Percentiles rank a stretch among this genome's conserved stretches.
phyloP scores from a whole-genome alignment of 2,797 vertebrate species.

The Malurus splendens region DNA sequence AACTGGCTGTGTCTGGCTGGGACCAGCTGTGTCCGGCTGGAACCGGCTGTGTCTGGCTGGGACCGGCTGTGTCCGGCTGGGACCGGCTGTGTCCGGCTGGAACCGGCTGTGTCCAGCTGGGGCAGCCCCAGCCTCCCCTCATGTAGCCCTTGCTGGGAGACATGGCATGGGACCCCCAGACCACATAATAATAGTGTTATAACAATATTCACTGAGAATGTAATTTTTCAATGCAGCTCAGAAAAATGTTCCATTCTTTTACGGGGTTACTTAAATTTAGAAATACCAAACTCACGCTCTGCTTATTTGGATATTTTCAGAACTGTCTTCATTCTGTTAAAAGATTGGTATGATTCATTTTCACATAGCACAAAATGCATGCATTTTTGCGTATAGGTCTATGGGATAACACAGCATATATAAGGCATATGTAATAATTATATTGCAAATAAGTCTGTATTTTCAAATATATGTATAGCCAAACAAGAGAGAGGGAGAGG shows the following conservation, averaged over 20 bases:
- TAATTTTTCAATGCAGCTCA: neutral
- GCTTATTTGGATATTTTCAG: neutral
- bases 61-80: no score
- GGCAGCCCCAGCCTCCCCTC: neutral
- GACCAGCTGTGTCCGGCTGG: no score
- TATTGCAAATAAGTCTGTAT: neutral
- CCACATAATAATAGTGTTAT: neutral
- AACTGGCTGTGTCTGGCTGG: neutral
- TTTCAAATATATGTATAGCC: neutral
- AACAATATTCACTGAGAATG: neutral
- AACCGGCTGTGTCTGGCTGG: no score
- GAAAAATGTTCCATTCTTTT: neutral
- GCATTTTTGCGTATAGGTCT: neutral
- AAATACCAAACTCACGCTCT: neutral
- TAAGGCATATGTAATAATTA: neutral
- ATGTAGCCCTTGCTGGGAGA: accelerated
- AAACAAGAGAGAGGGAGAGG: neutral
- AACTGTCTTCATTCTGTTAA: neutral
- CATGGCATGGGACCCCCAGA: accelerated
- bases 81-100: no score
- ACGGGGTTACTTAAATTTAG: neutral
- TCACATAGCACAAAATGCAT: neutral
- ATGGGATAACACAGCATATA: neutral
- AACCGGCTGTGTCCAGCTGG: no score
- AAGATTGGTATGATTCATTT: neutral